Base-by-base conservation (phyloP, 2,797 vertebrate genomes). In the Apogon hyalosoma region DNA sequence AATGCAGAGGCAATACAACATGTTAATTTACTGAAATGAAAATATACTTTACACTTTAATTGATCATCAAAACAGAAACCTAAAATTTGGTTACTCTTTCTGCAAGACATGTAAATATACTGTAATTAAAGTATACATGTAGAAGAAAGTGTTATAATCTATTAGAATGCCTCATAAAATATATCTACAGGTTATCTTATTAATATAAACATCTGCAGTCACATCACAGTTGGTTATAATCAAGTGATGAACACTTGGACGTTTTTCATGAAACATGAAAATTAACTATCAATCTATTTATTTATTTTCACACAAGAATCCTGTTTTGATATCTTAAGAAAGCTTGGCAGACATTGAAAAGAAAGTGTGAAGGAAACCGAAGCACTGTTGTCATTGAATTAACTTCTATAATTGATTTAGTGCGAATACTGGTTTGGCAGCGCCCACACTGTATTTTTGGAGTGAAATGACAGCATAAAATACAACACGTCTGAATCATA, bases 381-480 rank as follows among this genome's bases (percentile, higher is more conserved):
- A 64, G 67, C 73, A 52, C 53, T 42, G 69, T 45, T 66, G 33
- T 56, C 69, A 59, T 50, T 51, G 63, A 84, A 88, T 85, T 73
- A 70, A 84, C 71, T 67, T 80, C 57, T 79, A 72, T 79, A 84
- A 86, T 87, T 85, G 78, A 85, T 83, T 88, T 69, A 73, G 73
- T 64, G 73, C 63, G 66, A 80, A 79, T 55, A 18, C 60, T 61
- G 57, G 66, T 71, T 86, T 89, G 82, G 82, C 80, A 85, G 82
- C 42, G 10, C 6, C 60, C 11, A 14, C 66, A 42, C 21, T 63
- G 76, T 82, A 78, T 84, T 84, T 88, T 73, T 81, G 58, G 75
- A 86, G 59, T 68, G 52, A 16, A 69, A 64, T 43, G 77, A 74
- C 69, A 64, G 64, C 56, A 60, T 55, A 63, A 75, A 79, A 76